Percentiles rank a stretch among this genome's conserved stretches.
These are phyloP conservation scores for Strongylocentrotus purpuratus DNA, from an alignment of 35 echinoderm and acorn worm genomes.

Conservation along the genomic window DNA sequence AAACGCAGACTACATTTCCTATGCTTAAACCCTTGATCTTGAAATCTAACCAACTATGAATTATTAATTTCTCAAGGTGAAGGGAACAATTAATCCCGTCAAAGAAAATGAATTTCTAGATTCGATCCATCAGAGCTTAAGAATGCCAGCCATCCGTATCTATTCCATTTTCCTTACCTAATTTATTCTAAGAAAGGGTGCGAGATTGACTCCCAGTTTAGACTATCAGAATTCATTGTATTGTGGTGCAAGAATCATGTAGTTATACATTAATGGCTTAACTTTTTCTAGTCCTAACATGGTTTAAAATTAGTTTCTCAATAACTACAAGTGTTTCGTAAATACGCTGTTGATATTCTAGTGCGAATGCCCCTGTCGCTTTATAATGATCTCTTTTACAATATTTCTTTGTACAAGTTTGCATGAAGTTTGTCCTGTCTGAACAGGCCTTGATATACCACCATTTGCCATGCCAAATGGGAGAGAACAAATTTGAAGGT, in stretches of 20 bases:
- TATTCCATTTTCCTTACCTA: not conserved
- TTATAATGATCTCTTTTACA: no score
- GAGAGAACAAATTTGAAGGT: not conserved
- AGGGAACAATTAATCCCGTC: not conserved
- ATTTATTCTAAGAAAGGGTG: not conserved
- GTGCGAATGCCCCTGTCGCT: no score
- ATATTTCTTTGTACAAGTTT: no score
- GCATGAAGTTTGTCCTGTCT: no score
- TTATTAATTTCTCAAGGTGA: conserved; percentile 12
- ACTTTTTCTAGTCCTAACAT: no score
- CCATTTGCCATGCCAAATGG: not conserved
- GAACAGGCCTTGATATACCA: not conserved
- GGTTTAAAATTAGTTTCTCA: no score
- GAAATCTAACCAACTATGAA: not conserved
- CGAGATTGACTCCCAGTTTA: not conserved
- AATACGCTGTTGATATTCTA: no score
- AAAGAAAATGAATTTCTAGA: no score
- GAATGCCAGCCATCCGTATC: not conserved
- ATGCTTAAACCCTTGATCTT: not conserved
- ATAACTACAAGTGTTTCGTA: no score
- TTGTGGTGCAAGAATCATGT: no score
- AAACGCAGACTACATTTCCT: not conserved
- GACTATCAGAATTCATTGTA: no score
- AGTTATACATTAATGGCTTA: no score
- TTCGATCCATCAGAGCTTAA: not conserved